These are phyloP conservation scores for Torymus aiolomorphi DNA, from an alignment of 2,888 invertebrate genomes.

Conservation along the genomic window DNA sequence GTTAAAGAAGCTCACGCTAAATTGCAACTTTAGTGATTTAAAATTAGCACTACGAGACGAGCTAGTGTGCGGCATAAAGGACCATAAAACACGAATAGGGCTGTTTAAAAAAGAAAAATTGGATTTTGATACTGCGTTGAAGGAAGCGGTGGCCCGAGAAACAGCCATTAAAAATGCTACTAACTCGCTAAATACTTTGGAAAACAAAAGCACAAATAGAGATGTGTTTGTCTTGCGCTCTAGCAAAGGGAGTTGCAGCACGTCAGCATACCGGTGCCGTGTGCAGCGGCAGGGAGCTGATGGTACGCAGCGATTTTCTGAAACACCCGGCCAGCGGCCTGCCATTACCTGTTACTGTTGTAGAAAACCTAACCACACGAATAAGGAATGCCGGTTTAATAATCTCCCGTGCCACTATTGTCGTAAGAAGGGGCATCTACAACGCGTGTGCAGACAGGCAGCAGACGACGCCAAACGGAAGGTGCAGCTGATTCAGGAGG, in stretches of 20 bases:
- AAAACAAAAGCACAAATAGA: not conserved
- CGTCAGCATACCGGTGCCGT: no score
- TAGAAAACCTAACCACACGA: not conserved
- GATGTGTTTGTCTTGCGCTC: not conserved
- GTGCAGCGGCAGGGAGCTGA: not conserved
- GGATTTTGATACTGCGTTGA: constrained; percentile 42
- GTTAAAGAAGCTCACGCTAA: constrained; percentile 51
- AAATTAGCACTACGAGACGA: constrained; percentile 54
- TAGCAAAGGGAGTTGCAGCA: no score
- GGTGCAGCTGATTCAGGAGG: not conserved
- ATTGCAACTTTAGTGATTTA: constrained; percentile 53
- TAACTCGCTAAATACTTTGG: not conserved
- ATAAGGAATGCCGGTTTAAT: constrained; percentile 4
- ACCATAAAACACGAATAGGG: constrained; percentile 45
- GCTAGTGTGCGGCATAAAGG: constrained; percentile 52
- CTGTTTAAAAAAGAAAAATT: constrained; percentile 35
- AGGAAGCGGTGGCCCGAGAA: constrained; percentile 41
- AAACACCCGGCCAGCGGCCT: not conserved
- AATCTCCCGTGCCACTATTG: constrained; percentile 21
- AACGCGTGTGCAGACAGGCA: constrained; percentile 9
- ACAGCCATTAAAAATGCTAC: constrained; percentile 43
- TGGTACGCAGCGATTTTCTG: constrained; percentile 9
- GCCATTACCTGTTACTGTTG: constrained; percentile 24
- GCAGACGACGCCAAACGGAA: not conserved
- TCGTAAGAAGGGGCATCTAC: constrained; percentile 37